phyloP scores from a whole-genome alignment of 2,888 invertebrate genomes.

The Thymelicus sylvestris region DNA sequence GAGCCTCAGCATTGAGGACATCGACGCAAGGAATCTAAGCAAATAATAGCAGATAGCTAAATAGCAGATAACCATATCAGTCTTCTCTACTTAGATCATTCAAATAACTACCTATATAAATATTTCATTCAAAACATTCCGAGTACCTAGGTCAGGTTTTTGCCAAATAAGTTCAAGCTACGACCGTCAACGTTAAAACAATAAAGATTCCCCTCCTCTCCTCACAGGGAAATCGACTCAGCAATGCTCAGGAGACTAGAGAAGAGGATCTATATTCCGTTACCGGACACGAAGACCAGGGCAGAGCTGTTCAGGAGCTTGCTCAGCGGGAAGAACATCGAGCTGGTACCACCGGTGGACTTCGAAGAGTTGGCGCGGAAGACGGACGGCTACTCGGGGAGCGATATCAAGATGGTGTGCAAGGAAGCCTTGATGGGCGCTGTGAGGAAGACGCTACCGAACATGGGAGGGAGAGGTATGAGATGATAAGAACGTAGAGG shows the following conservation, averaged over 20 bases:
- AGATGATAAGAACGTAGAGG: conserved; percentile 2
- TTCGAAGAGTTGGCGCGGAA: conserved; percentile 75
- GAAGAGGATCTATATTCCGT: conserved; percentile 91
- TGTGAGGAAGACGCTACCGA: conserved; percentile 86
- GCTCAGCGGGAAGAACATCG: conserved; percentile 77
- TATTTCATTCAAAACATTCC: too few species aligned
- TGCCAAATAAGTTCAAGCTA: too few species aligned
- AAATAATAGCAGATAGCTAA: too few species aligned
- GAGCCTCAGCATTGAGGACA: too few species aligned
- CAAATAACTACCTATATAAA: too few species aligned
- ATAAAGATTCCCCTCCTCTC: conserved; percentile 1
- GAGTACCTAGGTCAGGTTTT: too few species aligned
- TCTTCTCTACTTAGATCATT: too few species aligned
- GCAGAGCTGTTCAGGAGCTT: conserved; percentile 87
- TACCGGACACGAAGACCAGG: conserved; percentile 89
- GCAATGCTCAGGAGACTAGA: conserved; percentile 95
- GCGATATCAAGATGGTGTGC: conserved; percentile 93
- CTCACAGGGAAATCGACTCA: conserved; percentile 91
- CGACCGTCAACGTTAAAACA: background rate
- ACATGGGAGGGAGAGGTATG: conserved; percentile 63
- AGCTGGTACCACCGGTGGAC: conserved; percentile 73
- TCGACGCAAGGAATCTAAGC: too few species aligned
- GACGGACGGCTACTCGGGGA: conserved; percentile 93
- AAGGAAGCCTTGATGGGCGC: conserved; percentile 95
- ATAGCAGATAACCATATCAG: too few species aligned